Evolutionary conservation across 2,113 vertebrate genomes (phyloP).

Genomic region (Phalacrocorax aristotelis): DNA sequence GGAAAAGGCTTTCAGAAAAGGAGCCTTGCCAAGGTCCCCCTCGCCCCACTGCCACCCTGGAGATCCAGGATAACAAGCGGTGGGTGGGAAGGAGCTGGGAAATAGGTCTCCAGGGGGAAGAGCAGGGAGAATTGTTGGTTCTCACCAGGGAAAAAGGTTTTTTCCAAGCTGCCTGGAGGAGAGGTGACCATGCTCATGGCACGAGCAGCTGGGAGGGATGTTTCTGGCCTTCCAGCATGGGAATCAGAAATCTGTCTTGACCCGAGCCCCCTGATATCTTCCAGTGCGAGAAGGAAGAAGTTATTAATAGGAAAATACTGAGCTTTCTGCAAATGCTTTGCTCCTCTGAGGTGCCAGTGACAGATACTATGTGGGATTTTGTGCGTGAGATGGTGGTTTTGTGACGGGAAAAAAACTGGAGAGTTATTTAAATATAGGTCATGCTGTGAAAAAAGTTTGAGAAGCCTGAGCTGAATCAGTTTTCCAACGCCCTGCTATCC

Average conservation of each 20-base stretch:
- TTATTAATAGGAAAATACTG: slow-evolving; percentile 18
- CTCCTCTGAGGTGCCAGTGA: slow-evolving; percentile 35
- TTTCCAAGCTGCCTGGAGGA: not conserved
- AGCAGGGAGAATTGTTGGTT: not conserved
- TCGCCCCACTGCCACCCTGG: fast-evolving
- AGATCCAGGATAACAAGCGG: not conserved
- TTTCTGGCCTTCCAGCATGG: not conserved
- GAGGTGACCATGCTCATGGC: not conserved
- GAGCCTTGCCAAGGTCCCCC: not conserved
- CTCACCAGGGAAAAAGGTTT: not conserved
- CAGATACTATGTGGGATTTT: slow-evolving; percentile 47
- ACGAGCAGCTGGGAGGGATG: not conserved
- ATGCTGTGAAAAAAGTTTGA: not conserved
- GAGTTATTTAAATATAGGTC: slow-evolving; percentile 1
- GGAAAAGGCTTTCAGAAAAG: not conserved
- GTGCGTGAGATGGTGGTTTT: slow-evolving; percentile 3
- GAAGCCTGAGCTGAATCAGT: not conserved
- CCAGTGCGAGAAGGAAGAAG: not conserved
- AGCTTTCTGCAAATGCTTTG: not conserved
- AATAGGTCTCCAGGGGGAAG: not conserved
- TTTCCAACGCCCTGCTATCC: not conserved
- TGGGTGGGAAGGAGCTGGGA: not conserved
- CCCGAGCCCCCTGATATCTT: not conserved
- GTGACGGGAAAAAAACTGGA: not conserved
- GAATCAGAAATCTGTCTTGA: not conserved